Evolutionary conservation across 2,797 vertebrate species (phyloP).

Genomic region (Notamacropus eugenii): DNA sequence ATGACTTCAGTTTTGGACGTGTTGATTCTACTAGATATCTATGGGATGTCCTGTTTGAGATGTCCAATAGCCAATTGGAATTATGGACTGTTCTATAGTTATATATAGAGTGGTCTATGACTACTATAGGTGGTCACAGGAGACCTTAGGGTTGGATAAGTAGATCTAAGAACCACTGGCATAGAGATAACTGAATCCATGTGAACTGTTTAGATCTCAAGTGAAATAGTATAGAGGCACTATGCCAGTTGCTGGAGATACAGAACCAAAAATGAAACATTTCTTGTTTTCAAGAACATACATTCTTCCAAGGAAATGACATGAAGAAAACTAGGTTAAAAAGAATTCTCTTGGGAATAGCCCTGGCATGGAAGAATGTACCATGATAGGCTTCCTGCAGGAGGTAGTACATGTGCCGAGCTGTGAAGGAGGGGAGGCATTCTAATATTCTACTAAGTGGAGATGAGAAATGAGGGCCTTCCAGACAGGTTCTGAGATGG

Average conservation of each 20-base stretch:
- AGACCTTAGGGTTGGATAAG: background rate
- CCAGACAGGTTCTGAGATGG: background rate
- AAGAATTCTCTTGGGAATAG: too few relatives aligned
- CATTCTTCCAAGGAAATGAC: too few relatives aligned
- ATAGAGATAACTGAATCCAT: background rate
- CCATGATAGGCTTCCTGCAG: too few relatives aligned
- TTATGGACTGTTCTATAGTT: background rate
- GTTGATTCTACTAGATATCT: background rate
- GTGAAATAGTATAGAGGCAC: background rate
- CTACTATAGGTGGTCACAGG: background rate
- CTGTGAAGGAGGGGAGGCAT: too few relatives aligned
- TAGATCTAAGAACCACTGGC: background rate
- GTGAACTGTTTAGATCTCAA: background rate
- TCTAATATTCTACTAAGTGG: too few relatives aligned
- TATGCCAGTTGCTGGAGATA: background rate
- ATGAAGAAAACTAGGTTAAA: too few relatives aligned
- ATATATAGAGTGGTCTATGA: too few relatives aligned
- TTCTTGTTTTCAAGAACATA: background rate
- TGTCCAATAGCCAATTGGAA: background rate
- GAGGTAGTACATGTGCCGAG: too few relatives aligned
- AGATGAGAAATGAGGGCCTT: too few relatives aligned
- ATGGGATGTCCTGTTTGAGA: background rate
- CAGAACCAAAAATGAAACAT: background rate
- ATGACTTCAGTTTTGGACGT: background rate
- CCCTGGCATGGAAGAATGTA: too few relatives aligned